Evolutionary conservation across 2,113 vertebrate species (phyloP), one percentile per base, ranked within the genome.

Genomic region (Syngnathus typhle): DNA sequence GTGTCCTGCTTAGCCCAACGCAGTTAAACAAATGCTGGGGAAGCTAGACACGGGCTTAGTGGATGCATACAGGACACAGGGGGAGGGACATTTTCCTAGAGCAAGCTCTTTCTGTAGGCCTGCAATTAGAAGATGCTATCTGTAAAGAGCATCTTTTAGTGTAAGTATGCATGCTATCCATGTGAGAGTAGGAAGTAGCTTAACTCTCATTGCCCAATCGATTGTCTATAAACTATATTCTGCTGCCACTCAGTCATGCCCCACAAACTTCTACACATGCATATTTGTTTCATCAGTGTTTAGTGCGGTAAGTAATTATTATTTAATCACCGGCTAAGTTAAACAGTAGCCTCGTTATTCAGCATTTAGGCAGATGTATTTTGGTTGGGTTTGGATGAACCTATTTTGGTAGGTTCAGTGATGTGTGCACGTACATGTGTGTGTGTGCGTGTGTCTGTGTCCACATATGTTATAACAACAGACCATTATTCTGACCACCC

Each of bases 401-500:
- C 78, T 84, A 75, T 81, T 84, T 77, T 75, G 47, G 76, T 80
- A 67, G 76, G 58, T 75, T 77, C 63, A 75, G 69, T 76, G 65
- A 71, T 69, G 70, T 67, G 65, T 58, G 59, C 39, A 44, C n/a
- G 49, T 37, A 6, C 32, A 23, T 65, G 18, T 21, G 37, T n/a
- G n/a, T 66, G 68, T 51, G 19, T 54, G 60, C 43, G 62, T 67
- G 60, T 61, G 64, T 59, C 36, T 51, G 60, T 64, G 75, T 68
- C 52, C 64, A 71, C 44, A 60, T 60, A 69, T 71, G 73, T 76
- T 76, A 84, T 77, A 84, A 85, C 86, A 87, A 84, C 83, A 79
- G 82, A 59, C 73, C 77, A 77, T 84, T 88, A 83, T 85, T 85
- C 82, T 84, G 83, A 88, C 84, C 86, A 84, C 83, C 73, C 8